A percentile compares a stretch with the other conserved stretches of the same genome.
Evolutionary conservation across 2,888 invertebrate genomes (phyloP).

Genomic region (Acanthococcus lagerstroemiae): DNA sequence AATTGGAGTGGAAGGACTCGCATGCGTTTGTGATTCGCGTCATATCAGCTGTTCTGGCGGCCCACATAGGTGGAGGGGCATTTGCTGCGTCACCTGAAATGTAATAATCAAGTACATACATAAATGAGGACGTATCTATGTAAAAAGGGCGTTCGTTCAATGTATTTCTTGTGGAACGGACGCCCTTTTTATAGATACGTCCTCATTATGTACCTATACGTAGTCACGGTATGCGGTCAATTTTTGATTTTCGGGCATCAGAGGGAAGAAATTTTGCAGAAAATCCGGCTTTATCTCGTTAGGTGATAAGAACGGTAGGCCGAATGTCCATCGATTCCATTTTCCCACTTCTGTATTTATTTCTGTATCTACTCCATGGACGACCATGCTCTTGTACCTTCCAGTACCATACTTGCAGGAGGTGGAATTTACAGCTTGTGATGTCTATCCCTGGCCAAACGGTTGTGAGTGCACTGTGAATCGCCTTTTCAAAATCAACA

Average conservation of each 20-base stretch:
- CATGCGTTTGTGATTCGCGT: neutral
- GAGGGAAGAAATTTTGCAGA: neutral
- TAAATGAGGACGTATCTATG: too few relatives aligned
- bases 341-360: neutral
- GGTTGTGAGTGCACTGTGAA: neutral
- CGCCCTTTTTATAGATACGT: too few relatives aligned
- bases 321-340: neutral
- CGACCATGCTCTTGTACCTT: neutral
- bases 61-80: neutral
- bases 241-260: neutral
- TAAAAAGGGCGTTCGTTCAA: too few relatives aligned
- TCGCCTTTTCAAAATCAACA: neutral
- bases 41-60: neutral
- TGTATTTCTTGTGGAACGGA: too few relatives aligned
- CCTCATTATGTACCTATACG: too few relatives aligned
- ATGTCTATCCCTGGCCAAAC: neutral
- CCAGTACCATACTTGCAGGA: neutral
- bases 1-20: neutral
- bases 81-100: neutral
- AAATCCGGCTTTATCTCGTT: neutral
- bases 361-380: neutral
- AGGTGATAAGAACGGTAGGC: neutral
- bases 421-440: neutral
- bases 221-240: neutral
- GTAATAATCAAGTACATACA: neutral